Evolutionary conservation across 2,797 vertebrate genomes (phyloP).

Genomic region (Sebastolobus alascanus): DNA sequence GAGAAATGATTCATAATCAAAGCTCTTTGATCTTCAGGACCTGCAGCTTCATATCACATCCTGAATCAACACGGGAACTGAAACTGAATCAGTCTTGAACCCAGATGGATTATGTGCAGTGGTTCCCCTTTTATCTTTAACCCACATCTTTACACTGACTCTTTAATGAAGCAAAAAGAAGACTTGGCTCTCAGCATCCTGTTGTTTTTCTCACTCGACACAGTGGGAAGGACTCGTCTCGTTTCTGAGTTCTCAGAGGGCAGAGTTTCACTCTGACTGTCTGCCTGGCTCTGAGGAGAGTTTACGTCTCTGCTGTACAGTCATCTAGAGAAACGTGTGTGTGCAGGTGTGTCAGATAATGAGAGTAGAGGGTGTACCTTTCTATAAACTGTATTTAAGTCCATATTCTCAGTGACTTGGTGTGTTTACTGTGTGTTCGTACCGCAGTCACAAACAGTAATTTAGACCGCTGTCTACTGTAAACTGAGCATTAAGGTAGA

Average conservation of each 20-base stretch:
- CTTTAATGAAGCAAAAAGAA: constrained; percentile 27
- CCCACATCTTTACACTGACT: constrained; percentile 15
- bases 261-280: constrained; percentile 73
- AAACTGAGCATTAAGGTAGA: constrained; percentile 20
- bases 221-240: constrained; percentile 60
- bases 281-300: constrained; percentile 37
- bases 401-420: neutral
- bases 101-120: constrained; percentile 10
- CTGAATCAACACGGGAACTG: constrained; percentile 24
- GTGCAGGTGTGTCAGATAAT: constrained; percentile 10
- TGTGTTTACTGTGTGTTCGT: neutral
- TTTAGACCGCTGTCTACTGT: constrained; percentile 19
- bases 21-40: neutral
- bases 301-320: constrained; percentile 53
- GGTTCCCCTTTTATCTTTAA: constrained; percentile 15
- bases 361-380: constrained; percentile 14
- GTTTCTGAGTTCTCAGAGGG: constrained; percentile 61
- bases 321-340: constrained; percentile 45
- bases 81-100: neutral
- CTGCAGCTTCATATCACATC: constrained; percentile 8
- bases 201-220: constrained; percentile 73
- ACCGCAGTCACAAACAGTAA: constrained; percentile 13
- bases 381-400: constrained; percentile 51
- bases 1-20: constrained; percentile 17
- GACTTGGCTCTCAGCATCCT: constrained; percentile 62